Conservation (phyloP, 2,797 vertebrate genomes). For the Cryptoprocta ferox region DNA sequence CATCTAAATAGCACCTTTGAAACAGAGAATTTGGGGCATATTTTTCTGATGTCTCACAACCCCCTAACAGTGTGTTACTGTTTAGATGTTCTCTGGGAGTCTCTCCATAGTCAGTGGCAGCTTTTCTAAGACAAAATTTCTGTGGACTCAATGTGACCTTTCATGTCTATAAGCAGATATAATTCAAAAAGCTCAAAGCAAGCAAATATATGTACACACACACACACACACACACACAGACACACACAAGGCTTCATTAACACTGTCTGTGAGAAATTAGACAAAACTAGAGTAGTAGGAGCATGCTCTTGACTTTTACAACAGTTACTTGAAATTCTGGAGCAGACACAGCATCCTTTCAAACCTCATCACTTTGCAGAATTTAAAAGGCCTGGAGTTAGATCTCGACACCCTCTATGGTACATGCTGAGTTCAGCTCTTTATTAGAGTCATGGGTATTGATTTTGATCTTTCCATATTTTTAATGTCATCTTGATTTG, state of each 20-base stretch:
- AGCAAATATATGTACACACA: background rate
- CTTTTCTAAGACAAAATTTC: slow-evolving; percentile 34
- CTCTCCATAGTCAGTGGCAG: background rate
- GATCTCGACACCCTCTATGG: background rate
- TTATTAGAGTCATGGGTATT: slow-evolving; percentile 39
- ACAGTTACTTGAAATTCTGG: background rate
- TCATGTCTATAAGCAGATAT: background rate
- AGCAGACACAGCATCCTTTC: background rate
- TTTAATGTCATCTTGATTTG: slow-evolving; percentile 64
- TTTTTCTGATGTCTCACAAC: background rate
- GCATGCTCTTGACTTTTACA: background rate
- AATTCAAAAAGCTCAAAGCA: slow-evolving; percentile 21
- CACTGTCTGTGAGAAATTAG: background rate
- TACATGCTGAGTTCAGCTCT: slow-evolving; percentile 35
- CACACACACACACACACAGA: background rate
- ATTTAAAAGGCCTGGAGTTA: slow-evolving; percentile 30
- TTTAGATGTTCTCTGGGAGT: background rate
- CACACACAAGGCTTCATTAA: background rate
- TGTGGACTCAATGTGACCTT: background rate
- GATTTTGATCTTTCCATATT: slow-evolving; percentile 63
- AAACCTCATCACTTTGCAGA: slow-evolving; percentile 50
- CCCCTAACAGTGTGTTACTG: background rate
- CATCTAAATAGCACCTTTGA: background rate
- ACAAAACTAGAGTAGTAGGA: background rate
- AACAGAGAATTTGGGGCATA: background rate